Conservation (phyloP, 2,888 invertebrate species). For the Cephonodes hylas region DNA sequence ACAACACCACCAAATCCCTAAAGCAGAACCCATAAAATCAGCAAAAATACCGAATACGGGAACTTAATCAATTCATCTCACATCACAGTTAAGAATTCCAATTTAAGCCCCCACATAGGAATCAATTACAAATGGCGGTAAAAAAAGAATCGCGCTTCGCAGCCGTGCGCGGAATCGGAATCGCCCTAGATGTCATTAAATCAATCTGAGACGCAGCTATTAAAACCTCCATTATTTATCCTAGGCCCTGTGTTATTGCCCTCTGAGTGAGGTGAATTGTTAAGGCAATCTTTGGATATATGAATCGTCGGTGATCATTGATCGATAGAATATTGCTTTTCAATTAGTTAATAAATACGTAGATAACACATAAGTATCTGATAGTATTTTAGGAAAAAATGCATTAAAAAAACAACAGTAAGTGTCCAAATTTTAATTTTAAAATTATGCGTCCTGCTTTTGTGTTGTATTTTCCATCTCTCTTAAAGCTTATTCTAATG, state of each 20-base stretch:
- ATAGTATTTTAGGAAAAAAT: too few species aligned
- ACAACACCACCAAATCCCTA: neutral
- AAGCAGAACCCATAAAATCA: conserved; percentile 18
- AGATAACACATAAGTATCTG: too few species aligned
- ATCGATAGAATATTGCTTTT: too few species aligned
- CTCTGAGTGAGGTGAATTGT: too few species aligned
- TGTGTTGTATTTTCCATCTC: too few species aligned
- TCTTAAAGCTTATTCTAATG: too few species aligned
- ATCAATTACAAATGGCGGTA: conserved; percentile 68
- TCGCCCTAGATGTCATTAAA: conserved; percentile 67
- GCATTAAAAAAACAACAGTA: too few species aligned
- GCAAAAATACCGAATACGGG: conserved; percentile 27
- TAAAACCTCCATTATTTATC: conserved; percentile 49
- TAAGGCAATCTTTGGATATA: too few species aligned
- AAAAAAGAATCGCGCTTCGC: conserved; percentile 63
- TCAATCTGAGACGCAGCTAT: conserved; percentile 73
- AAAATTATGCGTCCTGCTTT: too few species aligned
- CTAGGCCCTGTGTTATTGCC: neutral
- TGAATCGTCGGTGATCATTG: too few species aligned
- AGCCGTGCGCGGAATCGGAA: conserved; percentile 65
- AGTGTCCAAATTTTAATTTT: too few species aligned
- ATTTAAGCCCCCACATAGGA: conserved; percentile 58
- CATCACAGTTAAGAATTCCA: conserved; percentile 66
- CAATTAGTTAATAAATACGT: too few species aligned
- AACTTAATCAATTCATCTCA: conserved; percentile 52